phyloP scores from a whole-genome alignment of 2,888 invertebrate species.

The Limnephilus lunatus region DNA sequence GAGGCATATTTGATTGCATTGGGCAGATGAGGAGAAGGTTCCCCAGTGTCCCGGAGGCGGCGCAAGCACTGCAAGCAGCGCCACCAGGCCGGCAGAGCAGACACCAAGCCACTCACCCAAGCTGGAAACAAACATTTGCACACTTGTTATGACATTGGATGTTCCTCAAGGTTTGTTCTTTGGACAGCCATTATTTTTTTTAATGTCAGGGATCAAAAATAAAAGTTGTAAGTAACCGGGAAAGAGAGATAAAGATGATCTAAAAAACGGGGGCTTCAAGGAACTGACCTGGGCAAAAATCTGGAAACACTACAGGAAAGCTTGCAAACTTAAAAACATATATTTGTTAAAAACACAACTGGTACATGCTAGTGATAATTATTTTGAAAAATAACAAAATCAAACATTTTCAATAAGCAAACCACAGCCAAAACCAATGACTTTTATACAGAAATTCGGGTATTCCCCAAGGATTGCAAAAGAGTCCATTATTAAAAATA shows the following conservation, averaged over 20 bases:
- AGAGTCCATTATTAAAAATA: background rate
- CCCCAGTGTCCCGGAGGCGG: slow-evolving; percentile 87
- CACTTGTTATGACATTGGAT: background rate
- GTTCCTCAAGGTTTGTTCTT: background rate
- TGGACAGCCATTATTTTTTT: background rate
- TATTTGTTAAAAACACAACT: background rate
- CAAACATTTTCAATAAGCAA: background rate
- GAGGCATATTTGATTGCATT: slow-evolving; percentile 91
- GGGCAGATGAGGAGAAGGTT: slow-evolving; percentile 88
- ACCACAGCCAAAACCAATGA: background rate
- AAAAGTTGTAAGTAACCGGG: background rate
- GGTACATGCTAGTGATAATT: background rate
- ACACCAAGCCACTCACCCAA: slow-evolving; percentile 80
- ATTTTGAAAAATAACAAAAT: background rate
- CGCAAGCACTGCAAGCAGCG: slow-evolving; percentile 91
- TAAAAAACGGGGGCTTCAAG: background rate
- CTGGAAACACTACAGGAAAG: background rate
- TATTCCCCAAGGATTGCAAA: background rate
- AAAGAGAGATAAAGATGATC: background rate
- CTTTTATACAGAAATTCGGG: background rate
- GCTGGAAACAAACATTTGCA: slow-evolving; percentile 29
- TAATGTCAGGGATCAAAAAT: background rate
- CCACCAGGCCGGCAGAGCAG: slow-evolving; percentile 90
- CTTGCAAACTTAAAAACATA: background rate
- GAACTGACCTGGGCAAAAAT: background rate